These are phyloP conservation scores for Hirundo rustica DNA, from an alignment of 2,797 vertebrate species.

Conservation along the genomic window DNA sequence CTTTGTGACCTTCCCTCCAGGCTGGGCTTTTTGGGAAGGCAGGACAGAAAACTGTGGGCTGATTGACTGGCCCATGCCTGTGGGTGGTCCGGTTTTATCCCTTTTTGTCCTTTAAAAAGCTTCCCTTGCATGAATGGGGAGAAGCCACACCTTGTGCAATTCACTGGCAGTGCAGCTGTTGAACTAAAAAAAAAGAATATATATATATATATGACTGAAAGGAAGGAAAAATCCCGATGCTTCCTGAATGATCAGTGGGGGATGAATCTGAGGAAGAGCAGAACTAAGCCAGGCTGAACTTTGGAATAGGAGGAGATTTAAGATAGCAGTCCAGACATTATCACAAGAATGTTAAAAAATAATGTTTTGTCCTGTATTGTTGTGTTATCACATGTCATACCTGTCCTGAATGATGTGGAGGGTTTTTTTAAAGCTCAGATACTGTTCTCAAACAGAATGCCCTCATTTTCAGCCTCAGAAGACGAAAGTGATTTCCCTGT, in stretches of 20 bases:
- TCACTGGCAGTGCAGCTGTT: neutral
- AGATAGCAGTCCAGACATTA: neutral
- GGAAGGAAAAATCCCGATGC: neutral
- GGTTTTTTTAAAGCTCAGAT: neutral
- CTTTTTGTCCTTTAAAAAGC: neutral
- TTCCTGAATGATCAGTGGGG: neutral
- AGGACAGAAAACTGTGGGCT: neutral
- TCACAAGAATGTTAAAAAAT: neutral
- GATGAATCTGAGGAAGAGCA: neutral
- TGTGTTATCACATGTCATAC: neutral
- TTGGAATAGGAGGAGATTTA: neutral
- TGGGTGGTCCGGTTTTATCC: neutral
- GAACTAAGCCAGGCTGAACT: neutral
- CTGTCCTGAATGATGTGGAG: neutral
- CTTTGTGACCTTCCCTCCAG: neutral
- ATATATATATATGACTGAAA: neutral
- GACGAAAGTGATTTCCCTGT: neutral
- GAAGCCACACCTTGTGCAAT: neutral
- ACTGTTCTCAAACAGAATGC: neutral
- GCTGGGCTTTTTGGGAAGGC: neutral
- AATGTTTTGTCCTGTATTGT: accelerated
- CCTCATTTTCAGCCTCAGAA: neutral
- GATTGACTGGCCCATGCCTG: neutral
- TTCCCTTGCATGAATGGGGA: neutral
- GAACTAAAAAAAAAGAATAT: neutral